phyloP scores from a whole-genome alignment of 2,888 invertebrate species.

The Stratiomys singularior region DNA sequence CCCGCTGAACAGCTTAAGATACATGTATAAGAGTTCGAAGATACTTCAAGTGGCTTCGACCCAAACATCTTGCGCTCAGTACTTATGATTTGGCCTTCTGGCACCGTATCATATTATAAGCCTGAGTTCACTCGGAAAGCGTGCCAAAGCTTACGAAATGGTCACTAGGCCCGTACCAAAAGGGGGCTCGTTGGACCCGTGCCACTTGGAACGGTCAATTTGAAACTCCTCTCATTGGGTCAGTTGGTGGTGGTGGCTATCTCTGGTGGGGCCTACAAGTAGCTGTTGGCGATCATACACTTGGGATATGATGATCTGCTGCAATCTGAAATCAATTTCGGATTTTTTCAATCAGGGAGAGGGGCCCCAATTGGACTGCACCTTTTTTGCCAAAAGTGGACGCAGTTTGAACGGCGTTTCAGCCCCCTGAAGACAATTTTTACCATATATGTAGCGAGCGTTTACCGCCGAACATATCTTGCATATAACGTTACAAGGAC shows the following conservation, averaged over 20 bases:
- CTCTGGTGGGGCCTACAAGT: constrained; percentile 35
- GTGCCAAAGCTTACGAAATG: constrained; percentile 42
- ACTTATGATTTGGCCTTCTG: neutral
- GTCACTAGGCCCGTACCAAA: constrained; percentile 35
- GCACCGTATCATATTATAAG: constrained; percentile 2
- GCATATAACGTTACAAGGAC: constrained; percentile 41
- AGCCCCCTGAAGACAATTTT: constrained; percentile 37
- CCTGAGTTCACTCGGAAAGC: constrained; percentile 9
- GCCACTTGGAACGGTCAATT: constrained; percentile 24
- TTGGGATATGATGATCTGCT: neutral
- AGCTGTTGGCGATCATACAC: neutral
- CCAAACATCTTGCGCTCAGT: neutral
- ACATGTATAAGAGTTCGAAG: constrained; percentile 30
- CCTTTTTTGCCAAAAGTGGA: constrained; percentile 34
- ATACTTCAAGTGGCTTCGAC: too few species aligned
- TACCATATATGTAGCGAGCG: constrained; percentile 36
- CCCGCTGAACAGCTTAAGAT: constrained; percentile 32
- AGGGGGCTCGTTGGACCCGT: constrained; percentile 41
- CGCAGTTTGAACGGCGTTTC: neutral
- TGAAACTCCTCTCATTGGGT: constrained; percentile 40
- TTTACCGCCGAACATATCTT: constrained; percentile 9
- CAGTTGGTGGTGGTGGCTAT: constrained; percentile 29
- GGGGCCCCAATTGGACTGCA: constrained; percentile 29
- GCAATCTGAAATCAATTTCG: constrained; percentile 31
- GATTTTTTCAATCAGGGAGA: constrained; percentile 1